Percentiles rank a stretch among this genome's conserved stretches.
Conservation (phyloP, 2,888 invertebrate species). For the Drosophila anomelani region DNA sequence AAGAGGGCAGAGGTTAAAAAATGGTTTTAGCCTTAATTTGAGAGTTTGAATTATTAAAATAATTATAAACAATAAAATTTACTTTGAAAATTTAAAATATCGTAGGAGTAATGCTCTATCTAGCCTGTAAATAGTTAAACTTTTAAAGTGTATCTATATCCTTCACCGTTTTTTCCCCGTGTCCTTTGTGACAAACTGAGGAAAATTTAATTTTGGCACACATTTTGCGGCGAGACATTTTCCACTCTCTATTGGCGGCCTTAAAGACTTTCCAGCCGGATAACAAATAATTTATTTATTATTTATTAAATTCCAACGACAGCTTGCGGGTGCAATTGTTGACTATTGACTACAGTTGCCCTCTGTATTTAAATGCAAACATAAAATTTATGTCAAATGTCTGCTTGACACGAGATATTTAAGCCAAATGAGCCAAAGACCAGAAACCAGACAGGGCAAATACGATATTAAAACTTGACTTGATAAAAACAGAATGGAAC, state of each 20-base stretch:
- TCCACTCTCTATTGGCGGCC: constrained; percentile 2
- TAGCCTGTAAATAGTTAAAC: neutral
- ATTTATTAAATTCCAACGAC: constrained; percentile 35
- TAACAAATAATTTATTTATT: constrained; percentile 14
- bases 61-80: neutral
- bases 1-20: neutral
- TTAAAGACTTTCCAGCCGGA: constrained; percentile 14
- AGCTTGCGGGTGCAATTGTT: constrained; percentile 21
- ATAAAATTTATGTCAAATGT: constrained; percentile 83
- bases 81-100: neutral
- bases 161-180: neutral
- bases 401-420: constrained; percentile 82
- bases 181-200: constrained; percentile 16
- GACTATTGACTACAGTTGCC: constrained; percentile 18
- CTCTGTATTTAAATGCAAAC: constrained; percentile 81
- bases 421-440: constrained; percentile 64
- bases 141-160: neutral
- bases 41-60: neutral
- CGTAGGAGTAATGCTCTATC: too few relatives aligned
- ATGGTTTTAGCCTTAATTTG: neutral
- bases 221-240: constrained; percentile 8
- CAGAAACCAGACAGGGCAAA: constrained; percentile 44
- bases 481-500: constrained; percentile 35
- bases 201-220: constrained; percentile 37
- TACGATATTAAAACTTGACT: constrained; percentile 59